Percentiles rank a stretch among this genome's conserved stretches.
Conservation (phyloP, 2,113 vertebrate species). For the Nerophis ophidion region DNA sequence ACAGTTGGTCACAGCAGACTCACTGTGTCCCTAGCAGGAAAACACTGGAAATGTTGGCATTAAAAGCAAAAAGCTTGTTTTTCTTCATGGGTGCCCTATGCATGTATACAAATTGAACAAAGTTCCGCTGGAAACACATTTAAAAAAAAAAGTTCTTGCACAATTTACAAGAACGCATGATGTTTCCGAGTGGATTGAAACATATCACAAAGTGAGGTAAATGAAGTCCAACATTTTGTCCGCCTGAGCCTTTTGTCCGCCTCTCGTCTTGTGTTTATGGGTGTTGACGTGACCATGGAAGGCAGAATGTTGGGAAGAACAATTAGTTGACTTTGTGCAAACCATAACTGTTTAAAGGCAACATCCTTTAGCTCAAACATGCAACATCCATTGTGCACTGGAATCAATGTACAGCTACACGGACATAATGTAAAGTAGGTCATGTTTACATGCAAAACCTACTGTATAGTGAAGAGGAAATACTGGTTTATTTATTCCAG, state of each 20-base stretch:
- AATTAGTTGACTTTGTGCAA: conserved; percentile 56
- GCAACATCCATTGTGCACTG: not conserved
- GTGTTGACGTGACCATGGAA: conserved; percentile 57
- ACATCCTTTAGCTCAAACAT: conserved; percentile 47
- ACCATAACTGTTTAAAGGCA: conserved; percentile 59
- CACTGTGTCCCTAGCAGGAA: too few relatives aligned
- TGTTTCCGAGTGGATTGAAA: too few relatives aligned
- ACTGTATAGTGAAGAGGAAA: conserved; percentile 16
- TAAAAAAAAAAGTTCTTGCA: too few relatives aligned
- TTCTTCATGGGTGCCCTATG: too few relatives aligned
- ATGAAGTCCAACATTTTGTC: too few relatives aligned
- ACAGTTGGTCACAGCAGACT: too few relatives aligned
- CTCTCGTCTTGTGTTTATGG: conserved; percentile 57
- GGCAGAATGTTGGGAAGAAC: conserved; percentile 32
- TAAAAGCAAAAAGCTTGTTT: too few relatives aligned
- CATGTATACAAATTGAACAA: conserved; percentile 8
- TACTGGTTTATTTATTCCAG: conserved; percentile 17
- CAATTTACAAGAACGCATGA: too few relatives aligned
- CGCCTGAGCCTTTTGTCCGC: conserved; percentile 30
- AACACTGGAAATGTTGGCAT: too few relatives aligned
- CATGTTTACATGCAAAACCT: conserved; percentile 33
- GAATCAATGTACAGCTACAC: not conserved
- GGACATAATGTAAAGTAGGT: conserved; percentile 24
- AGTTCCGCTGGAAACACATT: not conserved
- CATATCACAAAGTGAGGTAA: too few relatives aligned